Base-by-base conservation (phyloP, 2,113 vertebrate species). In the Coracopsis vasa region DNA sequence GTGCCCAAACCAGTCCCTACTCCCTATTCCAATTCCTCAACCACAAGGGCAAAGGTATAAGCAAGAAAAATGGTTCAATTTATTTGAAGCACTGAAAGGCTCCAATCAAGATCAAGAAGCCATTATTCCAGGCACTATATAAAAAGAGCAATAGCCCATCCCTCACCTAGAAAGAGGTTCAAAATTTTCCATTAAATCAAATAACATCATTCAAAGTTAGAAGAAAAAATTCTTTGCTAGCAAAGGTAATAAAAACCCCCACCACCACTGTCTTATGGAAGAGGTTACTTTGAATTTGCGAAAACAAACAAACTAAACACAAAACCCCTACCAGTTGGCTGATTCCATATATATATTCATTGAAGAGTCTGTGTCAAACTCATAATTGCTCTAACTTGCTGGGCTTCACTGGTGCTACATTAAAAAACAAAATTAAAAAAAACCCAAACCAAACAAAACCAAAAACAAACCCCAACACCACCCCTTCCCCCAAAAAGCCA, bases 31-130 rank as follows among this genome's bases (percentile, higher is more conserved):
- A 83, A 4, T 45, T 35, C 31, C 35, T 11, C 31, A 61, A 53
- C 47, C 28, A 80, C 45, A 93, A 91, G 54, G 67, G 70, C 77
- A 95, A 92, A 95, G 31, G 15, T 60, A 75, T 56, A 65, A 86
- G 47, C 7, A 28, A 95, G 80, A 95, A 95, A 96, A 94, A 94
- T 56, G 41, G 65, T 41, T 89, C 86, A 2, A 85, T 91, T 87
- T 89, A 75, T 91, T 54, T 75, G 47, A 81, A 92, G 70, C 37
- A 33, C 54, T 90, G 86, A 96, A 90, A 90, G 51, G 66, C 47
- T 91, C 77, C 77, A 95, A 84, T 95, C 82, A 80, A 90, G 86
- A 83, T 44, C 10, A 47, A 81, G 88, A 81, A 83, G 33, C 39
- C 48, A 81, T 95, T 94, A 84, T 92, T 93, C 50, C 60, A 94